Evolutionary conservation across 2,797 vertebrate species (phyloP), one percentile per base, ranked within the genome.

Genomic region (Sus cebifrons): DNA sequence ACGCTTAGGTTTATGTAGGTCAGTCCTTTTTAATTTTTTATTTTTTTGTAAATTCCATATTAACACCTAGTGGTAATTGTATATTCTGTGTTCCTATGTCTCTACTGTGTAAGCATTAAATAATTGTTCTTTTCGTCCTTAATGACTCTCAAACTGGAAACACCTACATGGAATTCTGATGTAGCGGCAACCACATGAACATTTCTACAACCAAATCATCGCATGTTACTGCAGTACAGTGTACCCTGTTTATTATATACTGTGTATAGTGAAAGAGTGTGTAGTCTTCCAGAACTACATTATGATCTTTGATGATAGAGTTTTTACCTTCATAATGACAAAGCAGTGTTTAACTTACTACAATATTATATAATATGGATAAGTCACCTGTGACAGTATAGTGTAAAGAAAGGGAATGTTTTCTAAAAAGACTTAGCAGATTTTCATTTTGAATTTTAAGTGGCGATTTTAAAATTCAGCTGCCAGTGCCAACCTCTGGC

Each of bases 1-100:
- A 97, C 83, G 96, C 92, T 96, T 97, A 97, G 95, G 89, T 82
- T 97, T 97, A 96, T 93, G 52, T 71, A 86, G n/a, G 87, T 77
- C 91, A 95, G 23, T 87, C 84, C 96, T 92, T 58, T n/a, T 79
- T 20, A 40, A 44, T 65, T 85, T 91, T 75, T 91, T 77, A 1
- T 40, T 91, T 44, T 75, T 86, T 94, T 89, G 21, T 81, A 89
- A 96, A 82, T 92, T 65, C 13, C 86, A 78, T 93, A 58, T 93
- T 73, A 62, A 64, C 60, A n/a, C 32, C n/a, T 65, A 79, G 7
- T 83, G 21, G 29, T 95, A 77, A 84, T 60, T 94, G 21, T 96
- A 85, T 91, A 86, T 86, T 64, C 25, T 68, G 52, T 12, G 12
- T 75, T 79, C 44, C 82, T 36, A 36, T 49, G n/a, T 97, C 73